Evolutionary conservation across 2,113 vertebrate species (phyloP).

Genomic region (Colistium nudipinnis): DNA sequence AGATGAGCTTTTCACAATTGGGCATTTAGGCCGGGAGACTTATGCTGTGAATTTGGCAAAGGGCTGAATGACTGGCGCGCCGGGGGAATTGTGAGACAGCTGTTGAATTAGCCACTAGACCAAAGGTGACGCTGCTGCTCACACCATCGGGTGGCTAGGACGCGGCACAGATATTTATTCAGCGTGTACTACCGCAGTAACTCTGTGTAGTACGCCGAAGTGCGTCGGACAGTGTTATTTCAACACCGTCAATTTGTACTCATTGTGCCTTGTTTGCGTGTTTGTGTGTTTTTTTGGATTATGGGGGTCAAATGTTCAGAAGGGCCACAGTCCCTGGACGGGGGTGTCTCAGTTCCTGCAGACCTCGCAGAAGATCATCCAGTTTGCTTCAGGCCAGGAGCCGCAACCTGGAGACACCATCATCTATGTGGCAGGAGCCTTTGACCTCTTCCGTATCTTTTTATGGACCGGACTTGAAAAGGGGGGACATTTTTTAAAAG

Average conservation of each 20-base stretch:
- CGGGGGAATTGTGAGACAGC: slow-evolving; percentile 4
- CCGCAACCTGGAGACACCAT: slow-evolving; percentile 92
- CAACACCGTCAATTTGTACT: slow-evolving; percentile 14
- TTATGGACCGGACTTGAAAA: not conserved
- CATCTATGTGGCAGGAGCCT: slow-evolving; percentile 96
- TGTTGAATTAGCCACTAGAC: not conserved
- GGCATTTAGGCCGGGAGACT: slow-evolving; percentile 15
- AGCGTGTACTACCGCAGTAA: not conserved
- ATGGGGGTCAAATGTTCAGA: slow-evolving; percentile 81
- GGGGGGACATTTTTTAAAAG: not conserved
- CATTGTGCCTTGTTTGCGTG: slow-evolving; percentile 30
- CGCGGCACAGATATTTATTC: not conserved
- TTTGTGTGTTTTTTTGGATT: slow-evolving; percentile 55
- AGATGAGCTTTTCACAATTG: slow-evolving; percentile 17
- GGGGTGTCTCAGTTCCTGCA: slow-evolving; percentile 97
- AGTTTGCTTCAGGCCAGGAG: slow-evolving; percentile 97
- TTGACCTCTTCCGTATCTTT: slow-evolving; percentile 98
- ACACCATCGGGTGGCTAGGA: slow-evolving; percentile 48
- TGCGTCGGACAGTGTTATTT: not conserved
- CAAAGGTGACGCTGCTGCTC: not conserved
- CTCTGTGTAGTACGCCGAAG: not conserved
- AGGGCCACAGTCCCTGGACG: slow-evolving; percentile 94
- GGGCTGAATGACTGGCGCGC: slow-evolving; percentile 44
- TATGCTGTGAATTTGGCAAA: slow-evolving; percentile 40
- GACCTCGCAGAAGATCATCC: slow-evolving; percentile 98